Evolutionary conservation across 2,113 vertebrate species (phyloP), one percentile per base, ranked within the genome.

Genomic region (Menura novaehollandiae): DNA sequence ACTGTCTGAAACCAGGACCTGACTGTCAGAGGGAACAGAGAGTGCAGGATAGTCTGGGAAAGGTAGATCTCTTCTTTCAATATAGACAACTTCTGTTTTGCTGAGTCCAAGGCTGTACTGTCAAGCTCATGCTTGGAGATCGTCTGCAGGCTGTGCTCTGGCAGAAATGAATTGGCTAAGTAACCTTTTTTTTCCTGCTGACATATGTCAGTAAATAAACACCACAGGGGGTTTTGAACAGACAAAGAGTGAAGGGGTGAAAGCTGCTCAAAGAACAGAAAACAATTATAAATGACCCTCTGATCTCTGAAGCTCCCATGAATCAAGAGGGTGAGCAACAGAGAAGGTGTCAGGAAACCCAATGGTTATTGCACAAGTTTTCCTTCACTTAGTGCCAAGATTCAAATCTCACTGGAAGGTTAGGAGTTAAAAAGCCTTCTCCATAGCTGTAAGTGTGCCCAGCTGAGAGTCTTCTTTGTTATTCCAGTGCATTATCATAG

Each of bases 151-250:
- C 81, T 96, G 94, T 88, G 58, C 67, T 89, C 79, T 90, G 73
- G 84, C 91, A 94, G 85, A 92, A 92, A 92, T 90, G 82, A 89
- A 96, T 52, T 85, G 24, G 56, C 78, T 89, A 89, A 94, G 92
- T 95, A 95, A 97, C 95, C 55, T 26, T 76, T 93, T 87, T 75
- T 59, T 30, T 37, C 46, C 75, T 85, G 85, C 85, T 96, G 92
- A 96, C 91, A 92, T 81, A n/a, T 76, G 82, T 66, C 78, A 94
- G 80, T 90, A 93, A 95, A 89, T 69, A 91, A 97, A 95, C 63
- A 94, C 89, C 73, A 73, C 52, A 71, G 46, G 30, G 18, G 5
- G 27, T 79, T 95, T 74, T 93, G 77, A 95, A 90, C 88, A 94
- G 94, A 94, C 58, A 85, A 80, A 75, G 66, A 95, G 39, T 37